phyloP scores from a whole-genome alignment of 2,797 vertebrate species.

The Thunnus albacares region DNA sequence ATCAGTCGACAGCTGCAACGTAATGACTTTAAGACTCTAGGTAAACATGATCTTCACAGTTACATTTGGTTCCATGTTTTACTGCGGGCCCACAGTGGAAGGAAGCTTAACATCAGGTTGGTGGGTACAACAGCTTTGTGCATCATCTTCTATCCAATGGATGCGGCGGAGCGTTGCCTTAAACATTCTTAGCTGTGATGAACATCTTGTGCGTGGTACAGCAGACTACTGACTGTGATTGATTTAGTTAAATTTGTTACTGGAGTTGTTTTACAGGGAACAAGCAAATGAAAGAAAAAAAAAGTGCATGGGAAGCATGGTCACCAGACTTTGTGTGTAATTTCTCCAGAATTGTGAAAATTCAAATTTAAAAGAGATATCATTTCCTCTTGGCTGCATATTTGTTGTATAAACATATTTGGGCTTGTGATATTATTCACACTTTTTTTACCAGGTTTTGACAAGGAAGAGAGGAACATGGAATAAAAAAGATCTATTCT shows the following conservation, averaged over 20 bases:
- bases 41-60: conserved; percentile 2
- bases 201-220: not conserved
- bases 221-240: not conserved
- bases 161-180: not conserved
- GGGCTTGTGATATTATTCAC: not conserved
- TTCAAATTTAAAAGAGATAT: not conserved
- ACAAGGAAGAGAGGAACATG: too few species aligned
- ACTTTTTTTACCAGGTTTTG: not conserved
- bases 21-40: not conserved
- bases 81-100: not conserved
- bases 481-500: too few species aligned
- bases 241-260: not conserved
- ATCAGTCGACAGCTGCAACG: conserved; percentile 2
- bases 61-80: not conserved
- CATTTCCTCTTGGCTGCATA: not conserved
- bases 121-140: not conserved
- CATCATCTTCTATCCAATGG: not conserved
- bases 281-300: not conserved
- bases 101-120: not conserved
- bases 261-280: not conserved
- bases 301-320: not conserved
- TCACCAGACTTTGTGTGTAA: not conserved
- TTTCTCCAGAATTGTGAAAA: not conserved
- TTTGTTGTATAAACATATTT: not conserved
- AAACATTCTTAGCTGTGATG: not conserved